Conservation (phyloP, 2,888 invertebrate species). For the Drosophila nigricruria region DNA sequence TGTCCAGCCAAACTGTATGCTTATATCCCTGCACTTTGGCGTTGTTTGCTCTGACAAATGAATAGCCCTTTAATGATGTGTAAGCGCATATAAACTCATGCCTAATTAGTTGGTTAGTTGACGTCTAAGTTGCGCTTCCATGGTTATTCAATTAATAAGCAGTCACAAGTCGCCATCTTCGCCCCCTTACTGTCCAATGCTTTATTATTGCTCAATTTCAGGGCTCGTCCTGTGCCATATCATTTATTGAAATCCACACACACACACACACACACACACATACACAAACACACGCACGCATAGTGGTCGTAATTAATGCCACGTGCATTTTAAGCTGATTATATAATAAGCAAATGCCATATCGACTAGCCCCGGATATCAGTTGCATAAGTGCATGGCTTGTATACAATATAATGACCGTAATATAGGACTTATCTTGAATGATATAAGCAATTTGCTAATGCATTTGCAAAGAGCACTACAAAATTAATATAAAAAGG, state of each 20-base stretch:
- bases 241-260: constrained; percentile 24
- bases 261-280: constrained; percentile 15
- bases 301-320: constrained; percentile 64
- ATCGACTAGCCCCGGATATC: constrained; percentile 18
- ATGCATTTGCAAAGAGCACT: not conserved
- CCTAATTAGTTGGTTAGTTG: constrained; percentile 31
- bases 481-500: not conserved
- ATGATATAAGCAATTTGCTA: constrained; percentile 9
- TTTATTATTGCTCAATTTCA: constrained; percentile 54
- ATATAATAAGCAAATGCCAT: constrained; percentile 49
- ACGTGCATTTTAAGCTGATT: constrained; percentile 51
- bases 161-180: not conserved
- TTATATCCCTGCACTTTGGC: no score
- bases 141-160: constrained; percentile 17
- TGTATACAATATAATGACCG: not conserved
- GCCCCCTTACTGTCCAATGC: constrained; percentile 29
- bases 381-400: constrained; percentile 11
- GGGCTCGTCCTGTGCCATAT: not conserved
- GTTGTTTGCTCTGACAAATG: not conserved
- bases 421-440: constrained; percentile 1
- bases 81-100: constrained; percentile 37
- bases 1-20: no score
- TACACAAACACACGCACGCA: constrained; percentile 29
- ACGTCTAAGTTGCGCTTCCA: not conserved
- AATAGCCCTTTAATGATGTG: not conserved